Percentiles rank a stretch among this genome's conserved stretches.
These are phyloP conservation scores for Mercenaria mercenaria DNA, from an alignment of 1,140 invertebrate species.

Conservation along the genomic window DNA sequence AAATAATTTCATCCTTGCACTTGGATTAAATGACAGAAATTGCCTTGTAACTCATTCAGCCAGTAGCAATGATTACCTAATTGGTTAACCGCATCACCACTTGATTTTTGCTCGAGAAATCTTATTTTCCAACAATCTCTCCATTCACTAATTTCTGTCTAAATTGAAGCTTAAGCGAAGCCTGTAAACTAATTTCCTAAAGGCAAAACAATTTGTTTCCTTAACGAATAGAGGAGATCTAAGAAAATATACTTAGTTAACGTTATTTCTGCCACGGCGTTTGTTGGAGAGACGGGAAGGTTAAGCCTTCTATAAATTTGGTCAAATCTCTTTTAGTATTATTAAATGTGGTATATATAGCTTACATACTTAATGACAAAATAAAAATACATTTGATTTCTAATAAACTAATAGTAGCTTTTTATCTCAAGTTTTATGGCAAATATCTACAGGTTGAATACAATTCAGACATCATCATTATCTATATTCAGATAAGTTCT, in stretches of 20 bases:
- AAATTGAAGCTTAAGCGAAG: slow-evolving; percentile 61
- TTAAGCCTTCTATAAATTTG: neutral
- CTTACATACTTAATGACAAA: neutral
- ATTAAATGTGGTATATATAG: neutral
- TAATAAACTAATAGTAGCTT: neutral
- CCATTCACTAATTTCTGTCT: slow-evolving; percentile 51
- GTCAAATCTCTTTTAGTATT: neutral
- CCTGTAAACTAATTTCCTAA: slow-evolving; percentile 63
- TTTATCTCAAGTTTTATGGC: neutral
- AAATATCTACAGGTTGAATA: no score
- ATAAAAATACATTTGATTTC: neutral
- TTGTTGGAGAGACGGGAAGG: neutral
- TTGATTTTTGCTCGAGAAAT: slow-evolving; percentile 61
- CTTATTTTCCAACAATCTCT: slow-evolving; percentile 54
- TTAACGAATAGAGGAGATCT: slow-evolving; percentile 62
- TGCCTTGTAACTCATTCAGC: no score
- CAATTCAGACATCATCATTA: no score
- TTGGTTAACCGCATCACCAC: slow-evolving; percentile 46
- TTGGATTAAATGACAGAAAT: no score
- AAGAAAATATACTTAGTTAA: slow-evolving; percentile 54
- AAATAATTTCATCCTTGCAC: no score
- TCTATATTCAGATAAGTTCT: no score
- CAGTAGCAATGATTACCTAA: neutral
- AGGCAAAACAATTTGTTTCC: slow-evolving; percentile 67
- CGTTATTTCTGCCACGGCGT: neutral